Conservation (phyloP, 2,113 vertebrate species). For the Heterotis niloticus region DNA sequence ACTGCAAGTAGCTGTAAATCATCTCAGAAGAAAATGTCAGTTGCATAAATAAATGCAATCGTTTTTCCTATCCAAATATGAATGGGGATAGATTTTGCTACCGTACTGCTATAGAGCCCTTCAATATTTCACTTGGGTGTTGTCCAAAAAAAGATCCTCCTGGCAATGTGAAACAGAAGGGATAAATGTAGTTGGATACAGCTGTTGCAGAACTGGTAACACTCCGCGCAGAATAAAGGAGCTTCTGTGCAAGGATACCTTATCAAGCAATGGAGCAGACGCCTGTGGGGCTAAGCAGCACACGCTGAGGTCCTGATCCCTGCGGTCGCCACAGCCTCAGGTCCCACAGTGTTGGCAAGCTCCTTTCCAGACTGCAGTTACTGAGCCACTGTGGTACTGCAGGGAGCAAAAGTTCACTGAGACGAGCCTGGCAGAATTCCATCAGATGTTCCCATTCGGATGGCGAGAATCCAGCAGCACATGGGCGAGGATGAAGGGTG, state of each 20-base stretch:
- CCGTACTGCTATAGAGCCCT: conserved; percentile 18
- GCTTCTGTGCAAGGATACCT: conserved; percentile 22
- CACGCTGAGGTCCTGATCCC: conserved; percentile 22
- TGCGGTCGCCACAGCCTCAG: conserved; percentile 1
- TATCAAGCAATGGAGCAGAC: conserved; percentile 9
- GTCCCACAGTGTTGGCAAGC: not conserved
- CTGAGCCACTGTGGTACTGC: not conserved
- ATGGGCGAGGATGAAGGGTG: not conserved
- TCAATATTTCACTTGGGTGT: conserved; percentile 28
- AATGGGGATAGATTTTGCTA: conserved; percentile 18
- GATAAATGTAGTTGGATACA: conserved; percentile 36
- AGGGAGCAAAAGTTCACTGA: not conserved
- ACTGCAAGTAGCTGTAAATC: too few relatives aligned
- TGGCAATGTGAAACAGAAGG: conserved; percentile 38
- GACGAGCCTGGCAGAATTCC: not conserved
- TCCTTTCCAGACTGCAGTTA: not conserved
- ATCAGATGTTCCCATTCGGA: not conserved
- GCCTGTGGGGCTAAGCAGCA: conserved; percentile 3
- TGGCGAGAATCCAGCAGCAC: not conserved
- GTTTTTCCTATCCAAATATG: conserved; percentile 1
- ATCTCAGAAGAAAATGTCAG: too few relatives aligned
- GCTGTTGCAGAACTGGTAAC: conserved; percentile 36
- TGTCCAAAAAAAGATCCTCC: conserved; percentile 26
- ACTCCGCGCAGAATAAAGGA: conserved; percentile 33
- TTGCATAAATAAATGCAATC: too few relatives aligned